phyloP scores from a whole-genome alignment of 2,797 vertebrate genomes.

The Onychomys torridus region DNA sequence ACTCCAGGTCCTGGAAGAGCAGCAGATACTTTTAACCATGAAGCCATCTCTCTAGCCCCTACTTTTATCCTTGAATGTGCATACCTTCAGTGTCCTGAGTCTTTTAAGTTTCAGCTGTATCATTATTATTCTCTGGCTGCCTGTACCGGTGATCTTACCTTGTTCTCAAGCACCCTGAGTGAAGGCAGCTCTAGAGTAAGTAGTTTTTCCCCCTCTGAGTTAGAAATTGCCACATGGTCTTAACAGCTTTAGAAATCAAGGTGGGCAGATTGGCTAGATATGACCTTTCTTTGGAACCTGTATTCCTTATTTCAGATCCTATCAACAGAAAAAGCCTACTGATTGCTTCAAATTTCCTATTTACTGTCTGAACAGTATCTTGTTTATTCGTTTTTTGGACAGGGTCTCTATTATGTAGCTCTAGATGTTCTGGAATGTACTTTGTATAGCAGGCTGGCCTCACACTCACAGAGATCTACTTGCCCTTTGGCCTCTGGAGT shows the following conservation, averaged over 20 bases:
- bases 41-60: not conserved
- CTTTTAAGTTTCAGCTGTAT: not conserved
- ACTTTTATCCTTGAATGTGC: not conserved
- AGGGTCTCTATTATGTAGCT: not conserved
- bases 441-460: not conserved
- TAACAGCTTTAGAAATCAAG: constrained; percentile 27
- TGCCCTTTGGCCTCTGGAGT: not conserved
- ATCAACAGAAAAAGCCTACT: not conserved
- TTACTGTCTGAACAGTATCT: constrained; percentile 18
- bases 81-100: not conserved
- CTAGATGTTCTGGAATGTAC: not conserved
- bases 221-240: constrained; percentile 3
- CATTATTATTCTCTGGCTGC: not conserved
- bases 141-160: not conserved
- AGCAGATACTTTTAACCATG: no score
- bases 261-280: not conserved
- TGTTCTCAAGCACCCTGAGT: not conserved
- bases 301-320: constrained; percentile 27
- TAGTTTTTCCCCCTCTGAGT: not conserved
- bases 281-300: not conserved
- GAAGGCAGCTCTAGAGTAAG: constrained; percentile 1
- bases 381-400: not conserved
- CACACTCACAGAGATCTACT: not conserved
- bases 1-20: not conserved
- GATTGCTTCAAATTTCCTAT: constrained; percentile 28